phyloP scores from a whole-genome alignment of 2,113 vertebrate genomes.

The Xenopus borealis region DNA sequence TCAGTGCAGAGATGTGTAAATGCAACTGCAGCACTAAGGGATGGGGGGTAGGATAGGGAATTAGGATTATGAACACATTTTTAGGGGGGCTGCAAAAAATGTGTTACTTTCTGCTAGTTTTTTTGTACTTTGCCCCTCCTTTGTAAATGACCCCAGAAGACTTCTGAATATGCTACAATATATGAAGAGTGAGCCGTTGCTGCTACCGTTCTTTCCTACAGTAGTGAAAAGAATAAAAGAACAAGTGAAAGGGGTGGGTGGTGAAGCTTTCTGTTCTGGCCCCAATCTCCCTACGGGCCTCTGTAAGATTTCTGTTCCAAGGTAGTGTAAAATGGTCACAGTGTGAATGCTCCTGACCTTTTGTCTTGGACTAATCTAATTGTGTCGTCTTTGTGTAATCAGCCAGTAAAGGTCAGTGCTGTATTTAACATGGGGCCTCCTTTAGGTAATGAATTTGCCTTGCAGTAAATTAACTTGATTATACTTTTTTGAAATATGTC shows the following conservation, averaged over 20 bases:
- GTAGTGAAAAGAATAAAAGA: not conserved
- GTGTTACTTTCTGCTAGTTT: too few species aligned
- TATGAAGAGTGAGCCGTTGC: not conserved
- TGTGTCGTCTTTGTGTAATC: constrained; percentile 95
- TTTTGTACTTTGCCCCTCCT: too few species aligned
- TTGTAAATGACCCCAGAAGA: too few species aligned
- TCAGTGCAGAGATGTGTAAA: too few species aligned
- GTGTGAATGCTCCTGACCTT: constrained; percentile 92
- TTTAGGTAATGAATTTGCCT: constrained; percentile 94
- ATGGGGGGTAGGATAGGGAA: too few species aligned
- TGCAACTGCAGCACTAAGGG: too few species aligned
- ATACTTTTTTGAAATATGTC: constrained; percentile 81
- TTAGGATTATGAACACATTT: too few species aligned
- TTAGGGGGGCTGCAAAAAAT: too few species aligned
- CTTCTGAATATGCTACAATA: not conserved
- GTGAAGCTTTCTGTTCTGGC: not conserved
- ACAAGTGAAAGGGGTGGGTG: not conserved
- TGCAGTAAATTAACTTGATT: constrained; percentile 95
- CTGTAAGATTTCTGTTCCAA: constrained; percentile 58
- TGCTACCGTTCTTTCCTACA: not conserved
- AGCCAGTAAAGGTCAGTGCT: constrained; percentile 90
- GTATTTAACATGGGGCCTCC: constrained; percentile 87
- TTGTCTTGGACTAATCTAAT: constrained; percentile 92
- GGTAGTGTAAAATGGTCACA: constrained; percentile 79
- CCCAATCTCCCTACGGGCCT: constrained; percentile 15